Evolutionary conservation across 2,888 invertebrate species (phyloP).

Genomic region (Lucinisca nassula): DNA sequence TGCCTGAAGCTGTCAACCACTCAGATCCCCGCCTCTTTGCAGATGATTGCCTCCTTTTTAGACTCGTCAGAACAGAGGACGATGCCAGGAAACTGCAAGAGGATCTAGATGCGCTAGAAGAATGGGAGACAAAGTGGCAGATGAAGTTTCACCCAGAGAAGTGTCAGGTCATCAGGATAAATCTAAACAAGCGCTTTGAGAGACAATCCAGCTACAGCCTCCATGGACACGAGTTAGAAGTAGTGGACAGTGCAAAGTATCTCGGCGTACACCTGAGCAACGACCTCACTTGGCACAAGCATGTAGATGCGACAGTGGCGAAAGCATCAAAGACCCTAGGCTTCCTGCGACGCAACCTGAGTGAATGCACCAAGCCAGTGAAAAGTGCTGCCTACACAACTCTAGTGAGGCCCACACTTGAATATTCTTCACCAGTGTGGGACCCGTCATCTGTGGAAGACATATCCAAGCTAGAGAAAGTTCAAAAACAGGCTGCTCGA

Average conservation of each 20-base stretch:
- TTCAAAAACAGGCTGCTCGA: too few species aligned
- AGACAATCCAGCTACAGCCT: too few species aligned
- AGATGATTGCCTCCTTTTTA: background rate
- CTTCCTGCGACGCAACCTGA: background rate
- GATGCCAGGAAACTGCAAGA: background rate
- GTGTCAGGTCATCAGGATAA: too few species aligned
- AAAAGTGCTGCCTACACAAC: background rate
- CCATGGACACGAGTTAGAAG: background rate
- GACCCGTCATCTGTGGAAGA: background rate
- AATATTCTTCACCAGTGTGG: background rate
- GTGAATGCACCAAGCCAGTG: background rate
- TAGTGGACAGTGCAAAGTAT: too few species aligned
- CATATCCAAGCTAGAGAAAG: constrained; percentile 3
- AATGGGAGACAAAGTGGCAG: background rate
- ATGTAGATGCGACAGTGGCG: background rate
- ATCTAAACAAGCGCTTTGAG: too few species aligned
- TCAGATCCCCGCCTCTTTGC: background rate
- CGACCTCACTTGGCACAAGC: background rate
- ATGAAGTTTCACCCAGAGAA: background rate
- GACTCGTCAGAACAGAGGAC: background rate
- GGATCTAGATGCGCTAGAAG: background rate
- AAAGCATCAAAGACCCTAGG: background rate
- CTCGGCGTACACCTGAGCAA: background rate
- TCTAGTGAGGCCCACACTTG: background rate
- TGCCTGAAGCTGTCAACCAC: background rate